A percentile compares a stretch with the other conserved stretches of the same genome.
Evolutionary conservation across 1,140 invertebrate species (phyloP).

Genomic region (Fopius arisanus): DNA sequence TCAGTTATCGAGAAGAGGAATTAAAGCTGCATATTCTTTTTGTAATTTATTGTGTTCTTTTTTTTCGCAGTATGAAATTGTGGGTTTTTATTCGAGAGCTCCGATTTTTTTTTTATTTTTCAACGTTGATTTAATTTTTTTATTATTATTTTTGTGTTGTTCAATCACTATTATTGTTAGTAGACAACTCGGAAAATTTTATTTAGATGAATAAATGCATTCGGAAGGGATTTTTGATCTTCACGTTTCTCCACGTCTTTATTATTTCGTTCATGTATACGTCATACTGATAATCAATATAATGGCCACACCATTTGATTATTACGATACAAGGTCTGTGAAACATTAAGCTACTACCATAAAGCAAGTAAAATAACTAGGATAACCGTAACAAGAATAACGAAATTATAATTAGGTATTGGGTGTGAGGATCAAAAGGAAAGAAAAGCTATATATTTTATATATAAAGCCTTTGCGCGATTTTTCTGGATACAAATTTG

Average conservation of each 20-base stretch:
- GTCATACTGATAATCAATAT: not conserved
- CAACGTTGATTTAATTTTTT: not conserved
- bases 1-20: not conserved
- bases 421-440: constrained; percentile 7
- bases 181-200: not conserved
- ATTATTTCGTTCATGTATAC: not conserved
- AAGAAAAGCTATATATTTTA: constrained; percentile 31
- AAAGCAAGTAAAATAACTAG: not conserved
- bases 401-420: constrained; percentile 9
- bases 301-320: not conserved
- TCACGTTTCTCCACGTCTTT: not conserved
- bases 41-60: not conserved
- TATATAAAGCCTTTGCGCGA: constrained; percentile 32
- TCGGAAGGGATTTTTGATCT: not conserved
- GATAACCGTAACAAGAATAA: not conserved
- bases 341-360: too few species aligned
- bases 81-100: not conserved
- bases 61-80: not conserved
- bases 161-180: not conserved
- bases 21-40: not conserved
- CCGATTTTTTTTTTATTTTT: too few species aligned
- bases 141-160: not conserved
- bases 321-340: too few species aligned
- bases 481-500: constrained; percentile 26
- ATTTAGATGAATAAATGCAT: not conserved